phyloP scores from a whole-genome alignment of 1,140 invertebrate species.

The Oncopodura yosiiana region DNA sequence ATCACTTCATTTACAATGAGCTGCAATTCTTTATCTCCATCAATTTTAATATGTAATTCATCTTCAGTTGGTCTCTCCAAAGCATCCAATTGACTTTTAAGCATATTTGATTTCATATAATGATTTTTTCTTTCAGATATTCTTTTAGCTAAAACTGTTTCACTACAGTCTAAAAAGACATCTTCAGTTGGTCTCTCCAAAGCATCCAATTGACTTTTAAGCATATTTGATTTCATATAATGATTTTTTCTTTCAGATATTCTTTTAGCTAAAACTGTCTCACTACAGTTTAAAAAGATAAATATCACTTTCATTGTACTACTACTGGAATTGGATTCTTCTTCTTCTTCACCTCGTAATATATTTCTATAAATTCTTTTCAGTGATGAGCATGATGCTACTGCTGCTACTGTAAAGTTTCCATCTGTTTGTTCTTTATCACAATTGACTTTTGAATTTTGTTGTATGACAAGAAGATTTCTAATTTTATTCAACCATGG shows the following conservation, averaged over 20 bases:
- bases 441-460: not conserved
- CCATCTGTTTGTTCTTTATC: not conserved
- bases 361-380: constrained; percentile 14
- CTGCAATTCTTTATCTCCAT: too few species aligned
- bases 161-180: constrained; percentile 13
- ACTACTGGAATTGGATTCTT: not conserved
- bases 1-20: too few species aligned
- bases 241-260: constrained; percentile 9
- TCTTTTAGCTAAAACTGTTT: constrained; percentile 9
- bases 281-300: constrained; percentile 13
- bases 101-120: constrained; percentile 22
- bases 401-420: not conserved
- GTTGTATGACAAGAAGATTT: not conserved
- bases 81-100: constrained; percentile 20
- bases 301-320: not conserved
- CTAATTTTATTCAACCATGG: constrained; percentile 12
- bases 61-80: constrained; percentile 7
- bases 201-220: constrained; percentile 20
- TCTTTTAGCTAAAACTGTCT: constrained; percentile 8
- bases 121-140: constrained; percentile 9
- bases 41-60: too few species aligned
- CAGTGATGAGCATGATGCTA: constrained; percentile 19
- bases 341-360: not conserved
- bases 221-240: constrained; percentile 22
- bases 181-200: constrained; percentile 7